phyloP scores from a whole-genome alignment of 2,113 vertebrate species.

The Hystrix cristata region DNA sequence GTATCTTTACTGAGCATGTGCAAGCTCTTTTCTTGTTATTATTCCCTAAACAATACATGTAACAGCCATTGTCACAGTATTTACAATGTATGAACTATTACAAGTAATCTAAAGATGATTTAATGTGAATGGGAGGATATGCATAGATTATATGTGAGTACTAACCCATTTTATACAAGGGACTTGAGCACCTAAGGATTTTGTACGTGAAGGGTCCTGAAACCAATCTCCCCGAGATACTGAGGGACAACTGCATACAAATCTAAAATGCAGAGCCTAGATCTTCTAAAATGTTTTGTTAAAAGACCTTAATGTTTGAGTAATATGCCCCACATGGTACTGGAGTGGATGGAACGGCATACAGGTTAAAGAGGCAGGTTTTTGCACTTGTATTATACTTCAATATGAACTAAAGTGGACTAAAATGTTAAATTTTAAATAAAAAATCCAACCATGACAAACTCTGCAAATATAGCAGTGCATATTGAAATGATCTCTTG shows the following conservation, averaged over 20 bases:
- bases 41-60: not conserved
- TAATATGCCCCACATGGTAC: not conserved
- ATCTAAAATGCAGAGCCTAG: not conserved
- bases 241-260: not conserved
- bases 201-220: not conserved
- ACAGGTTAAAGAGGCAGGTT: not conserved
- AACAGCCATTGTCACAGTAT: not conserved
- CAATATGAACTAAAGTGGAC: not conserved
- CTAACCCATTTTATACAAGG: not conserved
- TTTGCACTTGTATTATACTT: not conserved
- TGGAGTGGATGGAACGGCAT: not conserved
- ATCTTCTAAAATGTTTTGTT: not conserved
- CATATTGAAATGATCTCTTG: not conserved
- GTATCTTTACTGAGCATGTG: not conserved
- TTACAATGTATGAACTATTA: not conserved
- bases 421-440: not conserved
- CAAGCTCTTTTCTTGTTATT: not conserved
- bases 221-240: not conserved
- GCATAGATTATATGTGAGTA: not conserved
- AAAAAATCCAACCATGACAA: not conserved
- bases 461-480: not conserved
- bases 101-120: not conserved
- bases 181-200: not conserved
- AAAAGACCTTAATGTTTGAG: not conserved
- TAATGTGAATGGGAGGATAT: not conserved